These are phyloP conservation scores for Trematocara unimaculatum DNA, from an alignment of 2,113 vertebrate species.

Conservation along the genomic window DNA sequence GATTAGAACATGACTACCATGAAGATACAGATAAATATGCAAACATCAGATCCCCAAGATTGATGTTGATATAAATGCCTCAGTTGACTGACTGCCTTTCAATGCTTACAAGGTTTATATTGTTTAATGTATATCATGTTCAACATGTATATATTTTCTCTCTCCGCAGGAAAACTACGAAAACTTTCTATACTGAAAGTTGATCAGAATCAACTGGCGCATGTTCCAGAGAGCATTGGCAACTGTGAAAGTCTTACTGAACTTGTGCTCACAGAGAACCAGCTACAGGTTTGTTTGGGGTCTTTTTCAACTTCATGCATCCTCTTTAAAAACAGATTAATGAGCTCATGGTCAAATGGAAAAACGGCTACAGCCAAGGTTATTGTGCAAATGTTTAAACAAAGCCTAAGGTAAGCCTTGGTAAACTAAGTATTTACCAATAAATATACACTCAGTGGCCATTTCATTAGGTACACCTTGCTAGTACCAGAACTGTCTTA, in stretches of 20 bases:
- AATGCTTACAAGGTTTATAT: background rate
- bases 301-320: background rate
- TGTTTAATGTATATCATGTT: background rate
- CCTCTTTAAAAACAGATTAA: background rate
- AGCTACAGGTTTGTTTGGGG: conserved; percentile 79
- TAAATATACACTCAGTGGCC: background rate
- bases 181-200: conserved; percentile 92
- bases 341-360: background rate
- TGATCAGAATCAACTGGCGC: conserved; percentile 89
- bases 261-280: conserved; percentile 94
- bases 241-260: conserved; percentile 95
- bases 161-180: conserved; percentile 80
- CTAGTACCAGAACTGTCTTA: background rate
- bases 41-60: background rate
- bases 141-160: background rate
- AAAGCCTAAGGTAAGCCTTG: background rate
- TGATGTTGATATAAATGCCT: background rate
- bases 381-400: background rate
- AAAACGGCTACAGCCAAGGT: background rate
- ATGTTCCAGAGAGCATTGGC: conserved; percentile 88
- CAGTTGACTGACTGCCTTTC: background rate
- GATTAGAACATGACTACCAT: background rate
- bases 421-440: background rate
- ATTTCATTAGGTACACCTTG: background rate
- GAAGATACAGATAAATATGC: background rate